A percentile compares a stretch with the other conserved stretches of the same genome.
These are phyloP conservation scores for Gouania willdenowi DNA, from an alignment of 2,797 vertebrate genomes.

Conservation along the genomic window DNA sequence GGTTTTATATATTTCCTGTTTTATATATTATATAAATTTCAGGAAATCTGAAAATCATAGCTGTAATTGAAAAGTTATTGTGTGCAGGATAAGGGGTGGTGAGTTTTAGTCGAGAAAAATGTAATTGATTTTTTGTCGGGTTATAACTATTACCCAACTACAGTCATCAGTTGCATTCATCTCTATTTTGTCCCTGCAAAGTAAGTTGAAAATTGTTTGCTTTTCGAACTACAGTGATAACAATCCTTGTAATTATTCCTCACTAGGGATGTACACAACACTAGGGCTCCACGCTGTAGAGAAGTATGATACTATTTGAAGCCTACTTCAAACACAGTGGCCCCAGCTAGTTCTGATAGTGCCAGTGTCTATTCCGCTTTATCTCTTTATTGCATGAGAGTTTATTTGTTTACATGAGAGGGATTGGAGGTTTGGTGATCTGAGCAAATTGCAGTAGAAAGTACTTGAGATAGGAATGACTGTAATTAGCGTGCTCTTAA, in stretches of 20 bases:
- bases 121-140: not conserved
- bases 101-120: too few species aligned
- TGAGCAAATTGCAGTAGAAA: conserved; percentile 79
- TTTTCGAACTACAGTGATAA: conserved; percentile 54
- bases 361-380: conserved; percentile 64
- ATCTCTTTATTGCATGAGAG: conserved; percentile 76
- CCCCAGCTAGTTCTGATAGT: conserved; percentile 67
- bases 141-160: too few species aligned
- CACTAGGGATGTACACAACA: conserved; percentile 47
- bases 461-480: conserved; percentile 80
- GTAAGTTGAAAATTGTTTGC: conserved; percentile 51
- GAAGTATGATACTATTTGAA: conserved; percentile 75
- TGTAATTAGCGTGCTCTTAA: conserved; percentile 83
- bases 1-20: too few species aligned
- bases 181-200: conserved; percentile 43
- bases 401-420: conserved; percentile 81
- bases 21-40: too few species aligned
- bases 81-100: too few species aligned
- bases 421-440: conserved; percentile 79
- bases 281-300: conserved; percentile 44
- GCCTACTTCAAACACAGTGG: conserved; percentile 71
- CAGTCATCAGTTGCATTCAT: conserved; percentile 12
- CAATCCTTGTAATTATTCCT: conserved; percentile 59
- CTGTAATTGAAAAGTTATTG: too few species aligned
- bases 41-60: too few species aligned